Evolutionary conservation across 2,113 vertebrate species (phyloP), one percentile per base, ranked within the genome.

Genomic region (Hydropotes inermis): DNA sequence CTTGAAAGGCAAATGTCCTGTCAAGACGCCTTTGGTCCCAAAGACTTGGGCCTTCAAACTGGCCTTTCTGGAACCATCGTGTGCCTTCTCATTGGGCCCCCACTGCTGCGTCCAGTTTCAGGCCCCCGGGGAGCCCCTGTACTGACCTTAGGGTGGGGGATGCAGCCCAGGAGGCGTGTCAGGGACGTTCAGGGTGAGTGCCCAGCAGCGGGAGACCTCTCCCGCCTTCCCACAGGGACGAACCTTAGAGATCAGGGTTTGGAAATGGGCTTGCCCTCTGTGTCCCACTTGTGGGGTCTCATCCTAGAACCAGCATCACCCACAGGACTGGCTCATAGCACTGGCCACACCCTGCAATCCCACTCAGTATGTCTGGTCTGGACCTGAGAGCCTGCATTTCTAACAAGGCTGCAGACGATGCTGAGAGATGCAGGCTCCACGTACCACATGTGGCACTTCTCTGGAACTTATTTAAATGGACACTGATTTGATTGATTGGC

Each of bases 1-100:
- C 97, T 98, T 97, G 97, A 87, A 28, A 58, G 61, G 87, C 43
- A 11, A 33, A 58, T 47, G 0, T n/a, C 39, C 52, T 54, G 74
- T 92, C 94, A 92, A 90, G 90, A 54, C 43, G 45, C 67, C 47
- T 45, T 23, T 0, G 2, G 74, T 23, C 60, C 70, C 81, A 36
- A 17, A 33, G 88, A 67, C 60, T 33, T 8, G 5, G 25, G 39
- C n/a, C 54, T 61, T 33, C 2, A 23, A 30, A 1, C 12, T 13
- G 6, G 30, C 85, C 93, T 15, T n/a, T 47, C 55, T 0, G 30
- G 13, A 25, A 30, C 0, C 12, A 3, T 15, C 1, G 0, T 0
- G 1, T 1, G 7, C 61, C 76, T 81, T 16, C 25, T 1, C 0
- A 1, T 81, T 1, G 55, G 33, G 45, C 17, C 15, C 16, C 78